These are phyloP conservation scores for Epinotia bilunana DNA, from an alignment of 2,888 invertebrate species.

Conservation along the genomic window DNA sequence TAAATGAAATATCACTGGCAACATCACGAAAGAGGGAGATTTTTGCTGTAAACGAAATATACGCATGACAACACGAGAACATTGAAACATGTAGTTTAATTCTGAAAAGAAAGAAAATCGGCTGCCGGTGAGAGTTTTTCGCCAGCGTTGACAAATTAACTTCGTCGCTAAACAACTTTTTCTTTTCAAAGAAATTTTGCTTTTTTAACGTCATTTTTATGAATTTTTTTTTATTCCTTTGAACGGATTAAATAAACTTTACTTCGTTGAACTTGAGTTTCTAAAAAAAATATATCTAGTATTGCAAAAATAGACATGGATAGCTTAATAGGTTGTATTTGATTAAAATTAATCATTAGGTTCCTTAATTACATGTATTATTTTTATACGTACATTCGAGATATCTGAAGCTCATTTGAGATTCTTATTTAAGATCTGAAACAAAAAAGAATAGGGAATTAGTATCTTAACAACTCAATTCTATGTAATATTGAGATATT, in stretches of 20 bases:
- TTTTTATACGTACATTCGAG: constrained; percentile 67
- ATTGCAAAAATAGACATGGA: neutral
- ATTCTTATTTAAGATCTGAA: constrained; percentile 57
- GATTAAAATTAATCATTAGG: too few relatives aligned
- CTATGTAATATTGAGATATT: neutral
- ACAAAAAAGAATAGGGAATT: constrained; percentile 52
- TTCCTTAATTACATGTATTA: too few relatives aligned
- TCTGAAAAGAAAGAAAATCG: constrained; percentile 36
- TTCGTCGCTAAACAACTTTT: constrained; percentile 21
- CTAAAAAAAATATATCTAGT: neutral
- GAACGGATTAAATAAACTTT: neutral
- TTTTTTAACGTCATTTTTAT: neutral
- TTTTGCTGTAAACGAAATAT: constrained; percentile 19
- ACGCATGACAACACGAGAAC: constrained; percentile 9
- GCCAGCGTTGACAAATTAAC: constrained; percentile 31
- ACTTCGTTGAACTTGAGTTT: neutral
- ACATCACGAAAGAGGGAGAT: constrained; percentile 5
- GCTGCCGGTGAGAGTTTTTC: constrained; percentile 22
- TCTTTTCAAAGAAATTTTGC: constrained; percentile 41
- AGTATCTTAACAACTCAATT: neutral
- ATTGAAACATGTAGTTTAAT: constrained; percentile 32
- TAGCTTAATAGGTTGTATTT: too few relatives aligned
- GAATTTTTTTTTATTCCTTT: neutral
- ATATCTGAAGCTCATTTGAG: constrained; percentile 69
- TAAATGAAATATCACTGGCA: neutral